Conservation (phyloP, 2,113 vertebrate species). For the Tyrannus savana region DNA sequence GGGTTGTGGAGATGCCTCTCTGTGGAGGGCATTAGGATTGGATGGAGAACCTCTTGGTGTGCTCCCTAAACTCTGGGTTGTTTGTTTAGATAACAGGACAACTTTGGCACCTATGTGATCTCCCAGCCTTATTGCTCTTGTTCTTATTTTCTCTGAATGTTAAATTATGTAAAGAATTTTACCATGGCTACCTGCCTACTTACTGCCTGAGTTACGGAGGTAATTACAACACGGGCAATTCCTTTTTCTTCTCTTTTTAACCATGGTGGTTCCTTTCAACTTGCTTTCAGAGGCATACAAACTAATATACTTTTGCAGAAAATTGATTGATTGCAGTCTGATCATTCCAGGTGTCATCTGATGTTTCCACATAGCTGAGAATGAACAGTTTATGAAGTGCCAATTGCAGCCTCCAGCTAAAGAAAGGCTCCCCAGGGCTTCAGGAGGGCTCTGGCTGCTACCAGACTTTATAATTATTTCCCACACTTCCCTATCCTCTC, state of each 20-base stretch:
- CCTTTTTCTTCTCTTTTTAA: constrained; percentile 13
- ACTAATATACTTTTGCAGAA: constrained; percentile 48
- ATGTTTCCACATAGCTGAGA: constrained; percentile 62
- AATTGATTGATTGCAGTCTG: constrained; percentile 76
- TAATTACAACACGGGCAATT: not conserved
- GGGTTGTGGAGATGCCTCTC: not conserved
- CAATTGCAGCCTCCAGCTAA: constrained; percentile 65
- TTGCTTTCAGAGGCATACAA: constrained; percentile 35
- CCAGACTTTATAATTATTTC: constrained; percentile 60
- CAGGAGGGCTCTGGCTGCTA: constrained; percentile 35
- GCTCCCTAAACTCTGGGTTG: not conserved
- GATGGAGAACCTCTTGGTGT: not conserved
- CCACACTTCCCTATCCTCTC: constrained; percentile 28
- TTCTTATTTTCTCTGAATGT: not conserved
- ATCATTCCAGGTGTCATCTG: constrained; percentile 65
- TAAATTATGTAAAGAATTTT: constrained; percentile 33
- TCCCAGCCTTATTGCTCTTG: not conserved
- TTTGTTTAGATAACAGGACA: not conserved
- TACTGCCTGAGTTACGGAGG: not conserved
- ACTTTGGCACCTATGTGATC: not conserved
- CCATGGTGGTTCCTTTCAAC: not conserved
- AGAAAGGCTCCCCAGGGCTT: constrained; percentile 68
- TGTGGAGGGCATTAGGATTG: not conserved
- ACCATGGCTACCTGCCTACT: constrained; percentile 10
- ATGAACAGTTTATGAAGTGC: constrained; percentile 76